phyloP scores from a whole-genome alignment of 1,140 invertebrate species.

The Pseudomyrmex pallidus region DNA sequence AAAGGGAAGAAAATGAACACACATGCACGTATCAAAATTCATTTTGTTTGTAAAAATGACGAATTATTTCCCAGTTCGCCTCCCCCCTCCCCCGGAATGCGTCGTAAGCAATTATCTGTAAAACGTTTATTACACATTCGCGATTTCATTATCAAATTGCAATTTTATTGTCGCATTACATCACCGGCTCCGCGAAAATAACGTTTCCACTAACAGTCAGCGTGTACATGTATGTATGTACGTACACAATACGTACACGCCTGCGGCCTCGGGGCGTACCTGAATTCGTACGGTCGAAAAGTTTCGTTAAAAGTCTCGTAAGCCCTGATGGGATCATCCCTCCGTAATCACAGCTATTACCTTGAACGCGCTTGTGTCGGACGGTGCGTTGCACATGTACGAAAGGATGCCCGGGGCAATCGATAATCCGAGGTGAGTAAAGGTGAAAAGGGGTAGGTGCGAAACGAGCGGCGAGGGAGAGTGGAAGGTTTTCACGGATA shows the following conservation, averaged over 20 bases:
- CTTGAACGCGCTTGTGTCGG: constrained; percentile 61
- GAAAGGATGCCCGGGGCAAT: constrained; percentile 67
- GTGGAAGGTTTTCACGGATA: constrained; percentile 72
- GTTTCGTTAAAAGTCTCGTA: constrained; percentile 65
- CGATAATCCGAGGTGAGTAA: constrained; percentile 73
- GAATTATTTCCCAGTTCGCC: constrained; percentile 46
- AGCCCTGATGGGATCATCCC: constrained; percentile 70
- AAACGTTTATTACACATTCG: constrained; percentile 48
- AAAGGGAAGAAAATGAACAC: no score
- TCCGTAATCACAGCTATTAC: constrained; percentile 72
- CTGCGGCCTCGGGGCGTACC: constrained; percentile 1
- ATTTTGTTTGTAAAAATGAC: no score
- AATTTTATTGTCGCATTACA: constrained; percentile 53
- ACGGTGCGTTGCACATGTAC: constrained; percentile 48
- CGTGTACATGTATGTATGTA: background rate
- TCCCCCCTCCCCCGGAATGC: background rate
- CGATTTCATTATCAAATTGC: constrained; percentile 51
- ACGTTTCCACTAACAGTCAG: constrained; percentile 28
- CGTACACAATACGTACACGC: no score
- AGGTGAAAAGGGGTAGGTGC: constrained; percentile 74
- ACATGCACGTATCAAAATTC: no score
- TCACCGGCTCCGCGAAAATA: constrained; percentile 33
- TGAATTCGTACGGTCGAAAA: constrained; percentile 58
- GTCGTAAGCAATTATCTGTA: constrained; percentile 24
- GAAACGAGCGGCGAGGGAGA: constrained; percentile 69